Evolutionary conservation across 1,140 invertebrate genomes (phyloP), one percentile per base, ranked within the genome.

Genomic region (Cyclina sinensis): DNA sequence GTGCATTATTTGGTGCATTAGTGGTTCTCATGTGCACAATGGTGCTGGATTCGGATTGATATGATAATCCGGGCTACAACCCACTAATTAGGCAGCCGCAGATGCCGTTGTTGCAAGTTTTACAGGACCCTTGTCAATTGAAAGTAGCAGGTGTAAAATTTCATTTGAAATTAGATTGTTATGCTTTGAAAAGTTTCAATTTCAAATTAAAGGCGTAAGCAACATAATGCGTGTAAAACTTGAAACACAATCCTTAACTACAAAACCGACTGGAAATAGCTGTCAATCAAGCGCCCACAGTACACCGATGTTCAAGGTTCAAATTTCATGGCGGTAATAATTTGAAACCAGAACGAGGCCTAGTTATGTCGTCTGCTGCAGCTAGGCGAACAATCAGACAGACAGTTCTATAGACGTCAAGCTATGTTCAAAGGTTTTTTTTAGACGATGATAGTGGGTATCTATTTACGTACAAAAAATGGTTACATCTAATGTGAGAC

Each of bases 161-260:
- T 79, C 85, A 79, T 68, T 57, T 87, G 51, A 80, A 80, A 87
- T 87, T 87, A 51, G 85, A 79, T 79, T 87, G 85, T 80, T 87
- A 78, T 87, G 68, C 76, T 80, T 70, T 87, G 85, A 87, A 87
- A 87, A 51, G 85, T 87, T 54, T 87, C 85, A 18, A 70, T 87
- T 87, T 79, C 85, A 87, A 87, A 87, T 87, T 87, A 87, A 87
- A 87, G 85, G 85, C 85, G 62, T 65, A 48, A 65, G 85, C 35
- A 80, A 62, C 74, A 87, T 59, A 68, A 87, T 80, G 74, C 78
- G 85, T 80, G 85, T 80, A 79, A 48, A 87, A 79, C 32, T 27
- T 70, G 85, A 68, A 80, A 87, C 85, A 32, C 21, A n/a, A 87
- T 80, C 70, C 39, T 43, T 68, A 46, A 54, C 74, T 79, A 87